Evolutionary conservation across 2,113 vertebrate genomes (phyloP).

Genomic region (Hippolais icterina): DNA sequence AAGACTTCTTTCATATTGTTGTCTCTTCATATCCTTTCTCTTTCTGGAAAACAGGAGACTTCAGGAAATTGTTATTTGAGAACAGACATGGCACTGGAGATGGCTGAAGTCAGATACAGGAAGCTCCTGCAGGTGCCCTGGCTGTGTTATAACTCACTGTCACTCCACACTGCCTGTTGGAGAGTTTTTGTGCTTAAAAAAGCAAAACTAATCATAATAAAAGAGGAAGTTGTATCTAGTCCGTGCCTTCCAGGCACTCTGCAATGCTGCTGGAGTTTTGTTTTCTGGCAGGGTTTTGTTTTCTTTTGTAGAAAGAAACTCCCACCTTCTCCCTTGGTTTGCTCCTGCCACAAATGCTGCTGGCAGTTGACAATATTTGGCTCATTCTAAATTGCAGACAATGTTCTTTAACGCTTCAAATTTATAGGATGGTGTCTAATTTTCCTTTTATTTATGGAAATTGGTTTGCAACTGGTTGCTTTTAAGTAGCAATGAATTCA

Average conservation of each 20-base stretch:
- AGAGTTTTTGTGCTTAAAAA: not conserved
- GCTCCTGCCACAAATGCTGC: not conserved
- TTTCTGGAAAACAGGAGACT: not conserved
- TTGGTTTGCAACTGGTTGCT: not conserved
- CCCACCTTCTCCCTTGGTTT: not conserved
- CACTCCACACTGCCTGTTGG: not conserved
- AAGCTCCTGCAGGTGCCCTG: not conserved
- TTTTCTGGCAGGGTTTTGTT: not conserved
- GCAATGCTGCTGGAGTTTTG: not conserved
- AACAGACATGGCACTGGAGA: not conserved
- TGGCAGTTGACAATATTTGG: not conserved
- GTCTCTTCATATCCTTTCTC: not conserved
- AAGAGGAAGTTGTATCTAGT: not conserved
- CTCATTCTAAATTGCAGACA: not conserved
- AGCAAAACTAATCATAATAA: not conserved
- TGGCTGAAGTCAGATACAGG: not conserved
- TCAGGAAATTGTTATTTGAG: slow-evolving; percentile 10
- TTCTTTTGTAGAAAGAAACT: not conserved
- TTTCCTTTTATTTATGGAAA: not conserved
- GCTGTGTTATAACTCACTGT: not conserved
- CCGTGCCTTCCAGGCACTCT: not conserved
- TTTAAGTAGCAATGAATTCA: not conserved
- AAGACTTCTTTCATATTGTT: not conserved
- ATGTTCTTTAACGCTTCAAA: not conserved
- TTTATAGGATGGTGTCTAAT: not conserved